Evolutionary conservation across 2,888 invertebrate species (phyloP), one percentile per base, ranked within the genome.

Genomic region (Tineola bisselliella): DNA sequence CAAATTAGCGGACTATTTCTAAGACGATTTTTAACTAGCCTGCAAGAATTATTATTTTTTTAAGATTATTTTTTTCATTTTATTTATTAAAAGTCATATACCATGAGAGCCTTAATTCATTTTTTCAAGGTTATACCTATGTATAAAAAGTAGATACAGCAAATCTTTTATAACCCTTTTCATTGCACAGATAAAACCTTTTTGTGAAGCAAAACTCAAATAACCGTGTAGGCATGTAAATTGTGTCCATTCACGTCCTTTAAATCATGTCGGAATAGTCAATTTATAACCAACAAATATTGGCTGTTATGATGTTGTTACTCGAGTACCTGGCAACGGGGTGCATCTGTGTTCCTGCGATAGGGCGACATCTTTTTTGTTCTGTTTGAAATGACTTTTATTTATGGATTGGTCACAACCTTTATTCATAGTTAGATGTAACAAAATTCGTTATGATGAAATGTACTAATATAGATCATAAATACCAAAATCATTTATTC

Each of bases 211-310:
- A 38, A 38, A 38, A 38, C 38, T 38, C 38, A 38, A 38, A 38
- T n/a, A 38, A 38, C 11, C 38, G n/a, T 38, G 38, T 38, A 38
- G 38, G 38, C 38, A 38, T 38, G 38, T 38, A 38, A 38, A 38
- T 38, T 38, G 38, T n/a, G 38, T 38, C 38, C 38, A 38, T 48
- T 48, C 13, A 48, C 8, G 48, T 17, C 17, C 54, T 25, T 25
- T 54, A 54, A 54, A 54, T 54, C 54, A 54, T 25, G 54, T 25
- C 5, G 8, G 18, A 54, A 54, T 48, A 54, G 19, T 19, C 54
- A 18, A 54, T 54, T 54, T 54, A 54, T 54, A 19, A 54, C 54
- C 54, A 25, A 54, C 19, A 25, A 54, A 54, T 54, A 54, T 54
- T 48, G 48, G 48, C 10, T 17, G 48, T 17, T 17, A 48, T 48